phyloP scores from a whole-genome alignment of 2,888 invertebrate species.

The Cataglyphis cursor region DNA sequence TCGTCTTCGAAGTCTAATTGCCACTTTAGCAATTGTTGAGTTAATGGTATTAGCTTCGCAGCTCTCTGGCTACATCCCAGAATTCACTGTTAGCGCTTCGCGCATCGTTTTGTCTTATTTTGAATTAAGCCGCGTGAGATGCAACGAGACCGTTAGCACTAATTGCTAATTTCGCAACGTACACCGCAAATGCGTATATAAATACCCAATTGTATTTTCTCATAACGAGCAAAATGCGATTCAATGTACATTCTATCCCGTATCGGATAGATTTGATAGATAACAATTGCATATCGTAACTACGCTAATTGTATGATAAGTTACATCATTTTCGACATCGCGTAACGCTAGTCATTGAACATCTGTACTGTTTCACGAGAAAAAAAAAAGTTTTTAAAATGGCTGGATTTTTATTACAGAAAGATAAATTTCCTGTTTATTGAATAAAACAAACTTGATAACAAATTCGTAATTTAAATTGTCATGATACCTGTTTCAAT shows the following conservation, averaged over 20 bases:
- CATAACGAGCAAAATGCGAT: slow-evolving; percentile 11
- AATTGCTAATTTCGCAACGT: slow-evolving; percentile 53
- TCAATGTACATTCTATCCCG: slow-evolving; percentile 5
- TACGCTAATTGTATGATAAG: neutral
- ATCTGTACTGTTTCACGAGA: too few species aligned
- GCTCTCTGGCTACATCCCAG: slow-evolving; percentile 49
- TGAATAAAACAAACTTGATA: neutral
- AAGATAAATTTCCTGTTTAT: neutral
- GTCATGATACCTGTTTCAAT: neutral
- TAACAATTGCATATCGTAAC: neutral
- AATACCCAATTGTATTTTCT: slow-evolving; percentile 49
- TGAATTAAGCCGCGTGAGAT: slow-evolving; percentile 44
- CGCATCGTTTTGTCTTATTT: slow-evolving; percentile 50
- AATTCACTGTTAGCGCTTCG: slow-evolving; percentile 53
- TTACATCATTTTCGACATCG: slow-evolving; percentile 2
- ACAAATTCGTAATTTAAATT: neutral
- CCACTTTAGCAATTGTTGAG: slow-evolving; percentile 56
- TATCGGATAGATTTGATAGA: slow-evolving; percentile 23
- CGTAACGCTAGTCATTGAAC: neutral
- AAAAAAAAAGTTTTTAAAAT: neutral
- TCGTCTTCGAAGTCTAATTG: slow-evolving; percentile 54
- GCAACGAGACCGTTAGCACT: slow-evolving; percentile 48
- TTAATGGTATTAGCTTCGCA: slow-evolving; percentile 56
- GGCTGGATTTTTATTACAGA: neutral
- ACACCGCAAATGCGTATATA: slow-evolving; percentile 39